A percentile compares a stretch with the other conserved stretches of the same genome.
Conservation (phyloP, 2,888 invertebrate species). For the Lepidocyrtinus sp. region DNA sequence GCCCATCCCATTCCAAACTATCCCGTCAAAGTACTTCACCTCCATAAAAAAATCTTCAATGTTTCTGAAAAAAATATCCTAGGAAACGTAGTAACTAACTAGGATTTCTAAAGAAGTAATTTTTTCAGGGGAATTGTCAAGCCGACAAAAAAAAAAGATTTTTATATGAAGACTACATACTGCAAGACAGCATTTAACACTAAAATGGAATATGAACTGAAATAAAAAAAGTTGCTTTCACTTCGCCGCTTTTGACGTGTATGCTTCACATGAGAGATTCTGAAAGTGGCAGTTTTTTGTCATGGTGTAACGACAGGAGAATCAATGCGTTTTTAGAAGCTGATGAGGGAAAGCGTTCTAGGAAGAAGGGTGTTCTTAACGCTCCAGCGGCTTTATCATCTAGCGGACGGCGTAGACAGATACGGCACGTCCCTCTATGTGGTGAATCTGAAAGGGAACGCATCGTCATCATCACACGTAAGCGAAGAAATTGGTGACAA, state of each 20-base stretch:
- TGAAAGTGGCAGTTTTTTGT: slow-evolving; percentile 10
- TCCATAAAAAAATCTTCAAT: no score
- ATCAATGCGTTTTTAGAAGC: background rate
- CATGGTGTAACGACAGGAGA: slow-evolving; percentile 6
- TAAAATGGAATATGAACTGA: slow-evolving; percentile 14
- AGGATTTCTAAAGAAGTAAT: no score
- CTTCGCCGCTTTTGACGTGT: background rate
- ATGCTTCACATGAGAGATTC: slow-evolving; percentile 18
- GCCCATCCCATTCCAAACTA: no score
- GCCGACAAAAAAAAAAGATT: no score
- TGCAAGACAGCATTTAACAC: no score
- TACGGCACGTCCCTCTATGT: slow-evolving; percentile 27
- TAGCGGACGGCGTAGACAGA: slow-evolving; percentile 20
- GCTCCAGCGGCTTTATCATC: slow-evolving; percentile 41
- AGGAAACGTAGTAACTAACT: no score
- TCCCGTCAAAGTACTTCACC: no score
- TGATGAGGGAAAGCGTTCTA: slow-evolving; percentile 17
- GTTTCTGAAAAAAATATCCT: no score
- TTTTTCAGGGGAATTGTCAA: no score
- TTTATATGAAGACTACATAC: no score
- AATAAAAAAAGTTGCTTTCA: slow-evolving; percentile 1
- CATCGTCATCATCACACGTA: slow-evolving; percentile 32
- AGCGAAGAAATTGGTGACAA: slow-evolving; percentile 51
- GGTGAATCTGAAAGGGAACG: background rate
- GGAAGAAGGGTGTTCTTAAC: slow-evolving; percentile 42